Base-by-base conservation (phyloP, 2,797 vertebrate genomes). In the Liparis tanakae region DNA sequence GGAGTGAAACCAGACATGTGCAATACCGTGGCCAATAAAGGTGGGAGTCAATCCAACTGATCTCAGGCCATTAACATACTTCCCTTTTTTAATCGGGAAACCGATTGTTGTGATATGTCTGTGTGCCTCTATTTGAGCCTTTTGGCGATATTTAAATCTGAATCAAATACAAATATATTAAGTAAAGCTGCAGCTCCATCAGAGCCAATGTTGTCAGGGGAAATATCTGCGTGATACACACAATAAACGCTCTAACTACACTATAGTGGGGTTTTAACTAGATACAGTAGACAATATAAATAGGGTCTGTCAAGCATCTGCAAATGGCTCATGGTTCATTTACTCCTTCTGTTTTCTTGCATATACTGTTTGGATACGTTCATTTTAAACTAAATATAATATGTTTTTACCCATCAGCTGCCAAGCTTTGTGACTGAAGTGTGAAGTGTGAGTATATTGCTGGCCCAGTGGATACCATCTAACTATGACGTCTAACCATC, bases 401-500 rank as follows among this genome's bases (percentile, higher is more conserved):
- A 36, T 34, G 17, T 64, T 72, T 76, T 43, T 20, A 25, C 50
- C 43, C 17, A 41, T 25, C 14, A 54, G 55, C 70, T 74, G 67
- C 67, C 63, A 72, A 76, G 13, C 17, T 36, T 50, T 64, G 10
- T 55, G 61, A 50, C 69, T 61, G 58, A 56, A 33, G 22, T 61
- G 74, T 41, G 54, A 56, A 33, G 22, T 30, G 4, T 67, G 39
- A 10, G 20, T 51, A 10, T 3, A 50, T 15, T 60, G 41, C 18
- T 70, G 65, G 62, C 41, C 55, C 57, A 53, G 55, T 2, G 0
- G 6, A 50, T 22, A 76, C 15, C 7, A 48, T 18, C 10, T 39
- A 36, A 67, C 67, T 30, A 70, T 72, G 53, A 76, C 20, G 13
- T 66, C 54, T n/a, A n/a, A n/a, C 41, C 18, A 14, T 70, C 65